Evolutionary conservation across 2,113 vertebrate genomes (phyloP).

Genomic region (Empidonax traillii): DNA sequence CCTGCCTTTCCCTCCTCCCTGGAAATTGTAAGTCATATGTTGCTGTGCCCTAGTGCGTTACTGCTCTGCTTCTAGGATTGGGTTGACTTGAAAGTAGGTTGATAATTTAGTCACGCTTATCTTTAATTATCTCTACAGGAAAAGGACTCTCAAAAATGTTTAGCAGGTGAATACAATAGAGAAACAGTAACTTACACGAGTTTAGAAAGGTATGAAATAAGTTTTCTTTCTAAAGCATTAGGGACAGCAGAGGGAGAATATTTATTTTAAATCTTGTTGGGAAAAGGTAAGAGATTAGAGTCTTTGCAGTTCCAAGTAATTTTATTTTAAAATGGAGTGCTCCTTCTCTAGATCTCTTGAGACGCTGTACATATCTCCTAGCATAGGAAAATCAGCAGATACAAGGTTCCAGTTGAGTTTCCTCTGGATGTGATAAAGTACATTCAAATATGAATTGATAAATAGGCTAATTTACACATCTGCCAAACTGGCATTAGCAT

Average conservation of each 20-base stretch:
- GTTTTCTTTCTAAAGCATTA: not conserved
- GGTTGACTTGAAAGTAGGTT: not conserved
- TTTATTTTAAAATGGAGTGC: not conserved
- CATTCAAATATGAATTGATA: constrained; percentile 41
- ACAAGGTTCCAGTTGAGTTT: constrained; percentile 24
- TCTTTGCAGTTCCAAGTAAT: not conserved
- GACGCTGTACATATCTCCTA: not conserved
- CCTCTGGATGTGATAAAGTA: not conserved
- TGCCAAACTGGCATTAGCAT: constrained; percentile 39
- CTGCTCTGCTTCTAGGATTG: not conserved
- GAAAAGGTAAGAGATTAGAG: not conserved
- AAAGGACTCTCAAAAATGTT: not conserved
- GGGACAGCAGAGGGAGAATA: not conserved
- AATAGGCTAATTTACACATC: constrained; percentile 47
- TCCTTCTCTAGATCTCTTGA: not conserved
- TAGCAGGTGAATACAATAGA: not conserved
- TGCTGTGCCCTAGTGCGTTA: not conserved
- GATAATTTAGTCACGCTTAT: not conserved
- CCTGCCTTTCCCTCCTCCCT: not conserved
- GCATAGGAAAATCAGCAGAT: constrained; percentile 1
- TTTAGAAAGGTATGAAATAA: no score
- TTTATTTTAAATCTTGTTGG: not conserved
- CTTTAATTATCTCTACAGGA: not conserved
- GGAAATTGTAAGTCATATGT: not conserved
- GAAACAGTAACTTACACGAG: not conserved